A percentile compares a stretch with the other conserved stretches of the same genome.
Evolutionary conservation across 2,888 invertebrate species (phyloP).

Genomic region (Rhimphoctona megacephalus): DNA sequence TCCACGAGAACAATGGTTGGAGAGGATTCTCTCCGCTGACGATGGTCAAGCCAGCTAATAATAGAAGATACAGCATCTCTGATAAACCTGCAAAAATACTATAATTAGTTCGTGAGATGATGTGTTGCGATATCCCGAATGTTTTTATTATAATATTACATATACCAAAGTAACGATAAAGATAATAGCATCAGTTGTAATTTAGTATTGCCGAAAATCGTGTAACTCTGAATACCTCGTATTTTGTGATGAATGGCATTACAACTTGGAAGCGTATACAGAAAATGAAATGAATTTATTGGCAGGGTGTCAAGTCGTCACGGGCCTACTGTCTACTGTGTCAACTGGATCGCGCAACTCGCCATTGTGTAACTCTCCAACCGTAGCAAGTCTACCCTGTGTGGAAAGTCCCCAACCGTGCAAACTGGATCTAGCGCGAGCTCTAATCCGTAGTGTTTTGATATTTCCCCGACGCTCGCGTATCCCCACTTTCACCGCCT

Average conservation of each 20-base stretch:
- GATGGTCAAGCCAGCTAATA: constrained; percentile 71
- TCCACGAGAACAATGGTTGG: constrained; percentile 79
- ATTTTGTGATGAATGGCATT: not conserved
- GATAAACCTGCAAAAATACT: constrained; percentile 42
- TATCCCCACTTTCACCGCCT: too few species aligned
- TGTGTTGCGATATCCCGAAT: not conserved
- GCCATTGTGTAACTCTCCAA: too few species aligned
- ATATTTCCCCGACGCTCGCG: too few species aligned
- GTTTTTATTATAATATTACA: not conserved
- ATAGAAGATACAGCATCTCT: constrained; percentile 73
- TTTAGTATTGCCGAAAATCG: not conserved
- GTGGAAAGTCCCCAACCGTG: too few species aligned
- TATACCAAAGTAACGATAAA: not conserved
- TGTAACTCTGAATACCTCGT: not conserved
- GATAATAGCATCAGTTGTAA: not conserved
- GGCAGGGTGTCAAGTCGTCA: too few species aligned
- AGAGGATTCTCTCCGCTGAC: constrained; percentile 74
- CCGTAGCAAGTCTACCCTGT: too few species aligned
- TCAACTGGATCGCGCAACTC: too few species aligned
- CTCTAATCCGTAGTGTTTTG: too few species aligned
- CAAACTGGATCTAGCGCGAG: too few species aligned
- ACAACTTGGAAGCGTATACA: not conserved
- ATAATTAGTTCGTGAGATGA: constrained; percentile 24
- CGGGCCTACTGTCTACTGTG: too few species aligned
- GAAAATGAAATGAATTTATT: too few species aligned